Conservation (phyloP, 2,888 invertebrate species). For the Merodon equestris region DNA sequence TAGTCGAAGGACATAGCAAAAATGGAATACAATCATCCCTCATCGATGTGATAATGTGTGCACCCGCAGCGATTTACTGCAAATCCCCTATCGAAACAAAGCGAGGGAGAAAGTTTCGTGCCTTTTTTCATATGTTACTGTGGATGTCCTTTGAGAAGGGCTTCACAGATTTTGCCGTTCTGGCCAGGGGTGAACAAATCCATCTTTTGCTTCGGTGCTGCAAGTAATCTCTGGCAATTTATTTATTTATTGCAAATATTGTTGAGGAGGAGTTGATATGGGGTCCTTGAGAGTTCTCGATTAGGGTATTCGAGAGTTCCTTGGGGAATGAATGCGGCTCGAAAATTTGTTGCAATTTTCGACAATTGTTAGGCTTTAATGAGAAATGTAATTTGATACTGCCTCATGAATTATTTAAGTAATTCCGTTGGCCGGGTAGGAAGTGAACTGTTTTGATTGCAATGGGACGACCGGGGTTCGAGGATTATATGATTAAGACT, state of each 20-base stretch:
- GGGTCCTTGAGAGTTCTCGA: background rate
- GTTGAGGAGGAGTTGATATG: conserved; percentile 22
- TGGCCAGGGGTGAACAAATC: conserved; percentile 29
- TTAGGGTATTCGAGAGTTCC: background rate
- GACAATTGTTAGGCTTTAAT: conserved; percentile 43
- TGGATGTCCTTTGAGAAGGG: background rate
- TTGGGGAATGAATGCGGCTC: conserved; percentile 18
- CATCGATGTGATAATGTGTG: conserved; percentile 53
- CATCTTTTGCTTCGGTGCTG: conserved; percentile 39
- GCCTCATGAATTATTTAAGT: conserved; percentile 55
- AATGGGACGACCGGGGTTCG: no score
- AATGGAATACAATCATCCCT: conserved; percentile 16
- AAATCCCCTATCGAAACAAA: conserved; percentile 53
- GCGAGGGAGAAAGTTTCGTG: conserved; percentile 10
- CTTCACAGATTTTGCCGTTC: background rate
- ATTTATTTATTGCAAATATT: conserved; percentile 63
- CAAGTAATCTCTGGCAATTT: conserved; percentile 64
- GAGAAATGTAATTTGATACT: conserved; percentile 31
- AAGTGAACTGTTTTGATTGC: no score
- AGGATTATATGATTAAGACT: no score
- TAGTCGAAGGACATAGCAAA: no score
- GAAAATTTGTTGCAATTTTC: conserved; percentile 64
- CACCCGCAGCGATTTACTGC: conserved; percentile 58
- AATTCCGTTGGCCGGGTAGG: conserved; percentile 19
- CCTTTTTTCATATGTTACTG: background rate